Percentiles rank a stretch among this genome's conserved stretches.
Evolutionary conservation across 1,140 invertebrate species (phyloP).

Genomic region (Drosophila eugracilis): DNA sequence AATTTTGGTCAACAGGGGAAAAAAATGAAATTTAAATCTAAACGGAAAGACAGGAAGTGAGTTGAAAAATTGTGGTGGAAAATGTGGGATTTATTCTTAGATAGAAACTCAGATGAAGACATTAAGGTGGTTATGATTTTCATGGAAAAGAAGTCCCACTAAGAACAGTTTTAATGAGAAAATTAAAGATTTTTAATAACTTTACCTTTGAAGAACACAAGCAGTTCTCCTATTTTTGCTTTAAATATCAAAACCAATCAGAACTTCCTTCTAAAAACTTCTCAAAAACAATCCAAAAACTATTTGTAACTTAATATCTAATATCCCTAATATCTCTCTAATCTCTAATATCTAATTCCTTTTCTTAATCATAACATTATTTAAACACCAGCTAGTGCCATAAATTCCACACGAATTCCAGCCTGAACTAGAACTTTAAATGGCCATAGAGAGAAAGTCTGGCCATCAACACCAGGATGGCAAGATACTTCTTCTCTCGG

Average conservation of each 20-base stretch:
- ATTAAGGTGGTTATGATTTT: no score
- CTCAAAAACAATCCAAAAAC: background rate
- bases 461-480: constrained; percentile 22
- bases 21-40: constrained; percentile 8
- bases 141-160: no score
- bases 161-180: no score
- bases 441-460: constrained; percentile 33
- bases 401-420: constrained; percentile 13
- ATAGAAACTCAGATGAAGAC: background rate
- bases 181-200: no score
- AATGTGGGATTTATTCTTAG: constrained; percentile 3
- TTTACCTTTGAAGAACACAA: no score
- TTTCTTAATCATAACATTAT: background rate
- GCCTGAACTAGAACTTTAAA: constrained; percentile 31
- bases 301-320: no score
- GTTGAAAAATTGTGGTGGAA: background rate
- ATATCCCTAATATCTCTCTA: no score
- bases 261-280: no score
- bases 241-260: no score
- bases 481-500: constrained; percentile 12
- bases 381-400: constrained; percentile 14
- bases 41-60: constrained; percentile 25
- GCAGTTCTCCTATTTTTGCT: no score
- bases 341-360: background rate
- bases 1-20: constrained; percentile 11